A percentile compares a stretch with the other conserved stretches of the same genome.
phyloP scores from a whole-genome alignment of 2,888 invertebrate genomes.

The Chalcis sispes region DNA sequence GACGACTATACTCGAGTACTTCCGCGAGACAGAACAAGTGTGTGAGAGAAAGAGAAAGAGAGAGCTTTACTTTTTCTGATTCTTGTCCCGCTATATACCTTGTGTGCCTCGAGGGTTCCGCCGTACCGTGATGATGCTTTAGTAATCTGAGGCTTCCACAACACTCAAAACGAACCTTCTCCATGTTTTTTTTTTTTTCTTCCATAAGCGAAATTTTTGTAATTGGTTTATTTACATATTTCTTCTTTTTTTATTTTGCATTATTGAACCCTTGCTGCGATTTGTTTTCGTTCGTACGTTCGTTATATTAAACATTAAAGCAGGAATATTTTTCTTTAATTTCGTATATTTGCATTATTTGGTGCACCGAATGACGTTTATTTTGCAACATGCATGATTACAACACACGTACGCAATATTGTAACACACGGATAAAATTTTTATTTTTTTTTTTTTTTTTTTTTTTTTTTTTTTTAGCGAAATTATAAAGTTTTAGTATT shows the following conservation, averaged over 20 bases:
- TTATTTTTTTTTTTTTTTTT: too few species aligned
- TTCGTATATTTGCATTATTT: too few species aligned
- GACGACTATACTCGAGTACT: too few species aligned
- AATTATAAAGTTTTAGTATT: too few species aligned
- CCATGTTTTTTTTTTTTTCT: not conserved
- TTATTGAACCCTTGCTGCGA: too few species aligned
- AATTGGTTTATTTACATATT: not conserved
- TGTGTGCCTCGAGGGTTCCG: slow-evolving; percentile 63
- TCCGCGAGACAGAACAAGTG: not conserved
- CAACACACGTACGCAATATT: too few species aligned
- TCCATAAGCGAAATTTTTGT: not conserved
- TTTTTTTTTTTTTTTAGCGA: too few species aligned
- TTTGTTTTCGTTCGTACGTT: not conserved
- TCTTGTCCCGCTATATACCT: slow-evolving; percentile 32
- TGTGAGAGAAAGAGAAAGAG: not conserved
- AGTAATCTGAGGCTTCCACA: slow-evolving; percentile 75
- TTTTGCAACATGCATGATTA: too few species aligned
- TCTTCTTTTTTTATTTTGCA: not conserved
- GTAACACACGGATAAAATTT: too few species aligned
- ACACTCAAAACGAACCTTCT: not conserved
- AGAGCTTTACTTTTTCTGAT: not conserved
- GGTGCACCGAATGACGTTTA: too few species aligned
- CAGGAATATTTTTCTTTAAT: too few species aligned
- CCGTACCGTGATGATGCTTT: slow-evolving; percentile 74
- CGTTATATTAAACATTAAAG: not conserved